Conservation (phyloP, 2,888 invertebrate genomes). For the Spodoptera picta region DNA sequence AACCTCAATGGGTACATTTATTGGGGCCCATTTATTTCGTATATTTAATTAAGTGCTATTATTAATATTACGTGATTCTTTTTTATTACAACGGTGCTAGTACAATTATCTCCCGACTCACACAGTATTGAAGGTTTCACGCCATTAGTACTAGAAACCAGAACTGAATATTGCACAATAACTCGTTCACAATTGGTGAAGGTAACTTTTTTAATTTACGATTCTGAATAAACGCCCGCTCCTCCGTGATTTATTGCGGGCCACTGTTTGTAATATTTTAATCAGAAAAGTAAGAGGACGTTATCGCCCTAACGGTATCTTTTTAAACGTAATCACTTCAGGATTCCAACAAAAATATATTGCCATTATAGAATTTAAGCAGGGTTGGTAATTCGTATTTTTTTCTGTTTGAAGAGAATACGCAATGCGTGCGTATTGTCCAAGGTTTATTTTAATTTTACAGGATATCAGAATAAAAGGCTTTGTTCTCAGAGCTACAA, state of each 20-base stretch:
- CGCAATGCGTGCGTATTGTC: constrained; percentile 17
- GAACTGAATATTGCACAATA: constrained; percentile 82
- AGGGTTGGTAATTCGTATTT: not conserved
- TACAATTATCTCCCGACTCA: constrained; percentile 28
- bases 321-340: constrained; percentile 58
- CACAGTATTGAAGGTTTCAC: constrained; percentile 35
- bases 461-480: constrained; percentile 47
- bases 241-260: constrained; percentile 79
- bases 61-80: constrained; percentile 8
- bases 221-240: constrained; percentile 81
- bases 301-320: constrained; percentile 41
- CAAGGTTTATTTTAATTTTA: constrained; percentile 39
- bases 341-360: constrained; percentile 46
- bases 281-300: constrained; percentile 61
- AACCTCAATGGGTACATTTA: constrained; percentile 19
- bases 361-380: constrained; percentile 13
- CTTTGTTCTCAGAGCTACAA: constrained; percentile 52
- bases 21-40: constrained; percentile 13
- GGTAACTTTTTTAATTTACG: constrained; percentile 86
- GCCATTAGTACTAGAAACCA: constrained; percentile 63
- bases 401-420: constrained; percentile 17
- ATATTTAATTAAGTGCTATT: constrained; percentile 12
- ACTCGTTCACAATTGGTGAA: constrained; percentile 83
- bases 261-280: constrained; percentile 71
- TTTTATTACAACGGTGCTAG: constrained; percentile 3